phyloP scores from a whole-genome alignment of 2,888 invertebrate species.

The Baccha elongata region DNA sequence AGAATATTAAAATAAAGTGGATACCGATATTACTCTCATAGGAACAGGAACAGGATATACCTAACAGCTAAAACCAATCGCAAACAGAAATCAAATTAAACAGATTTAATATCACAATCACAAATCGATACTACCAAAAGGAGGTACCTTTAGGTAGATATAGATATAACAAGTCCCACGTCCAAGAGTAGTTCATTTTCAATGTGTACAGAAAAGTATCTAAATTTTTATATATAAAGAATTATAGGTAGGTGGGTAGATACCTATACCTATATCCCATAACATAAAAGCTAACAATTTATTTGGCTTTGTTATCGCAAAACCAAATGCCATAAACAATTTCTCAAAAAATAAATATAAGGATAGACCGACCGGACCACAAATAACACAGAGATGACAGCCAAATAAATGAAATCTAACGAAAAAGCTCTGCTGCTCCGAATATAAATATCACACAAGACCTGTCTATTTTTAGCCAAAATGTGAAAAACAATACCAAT shows the following conservation, averaged over 20 bases:
- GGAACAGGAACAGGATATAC: background rate
- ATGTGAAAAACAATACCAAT: slow-evolving; percentile 12
- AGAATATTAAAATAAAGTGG: background rate
- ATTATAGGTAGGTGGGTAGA: too few relatives aligned
- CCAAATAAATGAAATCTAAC: slow-evolving; percentile 61
- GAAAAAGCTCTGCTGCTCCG: slow-evolving; percentile 9
- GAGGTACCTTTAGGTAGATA: background rate
- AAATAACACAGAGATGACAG: slow-evolving; percentile 58
- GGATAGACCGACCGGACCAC: slow-evolving; percentile 21
- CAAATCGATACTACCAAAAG: slow-evolving; percentile 37
- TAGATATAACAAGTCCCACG: background rate
- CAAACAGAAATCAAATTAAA: slow-evolving; percentile 65
- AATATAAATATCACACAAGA: slow-evolving; percentile 44
- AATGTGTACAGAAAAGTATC: background rate
- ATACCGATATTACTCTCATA: background rate
- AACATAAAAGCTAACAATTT: slow-evolving; percentile 29
- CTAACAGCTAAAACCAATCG: slow-evolving; percentile 39
- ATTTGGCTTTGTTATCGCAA: slow-evolving; percentile 46
- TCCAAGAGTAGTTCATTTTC: background rate
- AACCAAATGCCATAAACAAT: slow-evolving; percentile 42
- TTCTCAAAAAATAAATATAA: slow-evolving; percentile 28
- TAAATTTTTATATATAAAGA: background rate
- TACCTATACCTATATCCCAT: background rate
- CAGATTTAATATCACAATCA: slow-evolving; percentile 52
- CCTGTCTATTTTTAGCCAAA: slow-evolving; percentile 40